phyloP scores from a whole-genome alignment of 2,113 vertebrate genomes.

The Cynoglossus semilaevis region DNA sequence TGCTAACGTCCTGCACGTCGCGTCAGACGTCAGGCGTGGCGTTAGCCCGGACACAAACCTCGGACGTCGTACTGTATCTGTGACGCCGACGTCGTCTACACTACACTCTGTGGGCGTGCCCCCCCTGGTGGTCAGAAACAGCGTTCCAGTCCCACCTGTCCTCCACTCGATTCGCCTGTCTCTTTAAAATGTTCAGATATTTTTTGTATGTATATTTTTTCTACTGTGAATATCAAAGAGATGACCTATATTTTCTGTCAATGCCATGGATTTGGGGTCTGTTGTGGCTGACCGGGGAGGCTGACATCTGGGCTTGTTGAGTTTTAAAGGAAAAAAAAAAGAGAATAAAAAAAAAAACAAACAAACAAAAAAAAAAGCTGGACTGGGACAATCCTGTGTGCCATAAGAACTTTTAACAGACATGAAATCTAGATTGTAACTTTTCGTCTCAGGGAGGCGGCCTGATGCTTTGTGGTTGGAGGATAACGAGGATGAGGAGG shows the following conservation, averaged over 20 bases:
- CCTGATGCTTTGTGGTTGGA: constrained; percentile 57
- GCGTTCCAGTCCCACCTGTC: constrained; percentile 30
- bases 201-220: constrained; percentile 54
- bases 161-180: constrained; percentile 34
- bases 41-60: constrained; percentile 5
- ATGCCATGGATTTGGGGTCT: constrained; percentile 55
- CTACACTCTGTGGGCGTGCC: constrained; percentile 9
- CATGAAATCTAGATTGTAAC: constrained; percentile 68
- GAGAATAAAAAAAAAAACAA: constrained; percentile 20
- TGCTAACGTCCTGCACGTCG: no score
- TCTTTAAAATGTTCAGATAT: constrained; percentile 42
- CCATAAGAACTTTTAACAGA: constrained; percentile 71
- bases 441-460: constrained; percentile 75
- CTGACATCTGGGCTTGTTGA: constrained; percentile 41
- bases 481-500: constrained; percentile 57
- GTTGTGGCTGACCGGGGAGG: constrained; percentile 46
- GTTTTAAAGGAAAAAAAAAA: constrained; percentile 45
- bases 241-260: constrained; percentile 62
- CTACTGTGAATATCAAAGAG: constrained; percentile 74
- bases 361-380: constrained; percentile 36
- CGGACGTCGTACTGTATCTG: constrained; percentile 18
- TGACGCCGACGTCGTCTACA: constrained; percentile 21
- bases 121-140: constrained; percentile 22
- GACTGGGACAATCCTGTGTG: constrained; percentile 78
- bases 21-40: constrained; percentile 4